Conservation (phyloP, 2,113 vertebrate genomes). For the Chionis minor region DNA sequence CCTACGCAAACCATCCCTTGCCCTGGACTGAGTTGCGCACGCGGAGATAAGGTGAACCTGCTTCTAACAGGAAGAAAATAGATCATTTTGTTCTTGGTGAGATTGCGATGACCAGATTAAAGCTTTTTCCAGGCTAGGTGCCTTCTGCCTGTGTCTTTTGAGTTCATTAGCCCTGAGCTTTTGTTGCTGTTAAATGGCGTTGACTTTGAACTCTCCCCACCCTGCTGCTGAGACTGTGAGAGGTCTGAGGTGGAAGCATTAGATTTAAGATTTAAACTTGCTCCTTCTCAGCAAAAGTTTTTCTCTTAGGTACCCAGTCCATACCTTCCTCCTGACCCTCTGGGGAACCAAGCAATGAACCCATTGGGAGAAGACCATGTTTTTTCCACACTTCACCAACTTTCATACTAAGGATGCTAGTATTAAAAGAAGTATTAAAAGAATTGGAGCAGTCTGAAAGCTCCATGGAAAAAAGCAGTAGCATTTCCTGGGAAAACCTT, state of each 20-base stretch:
- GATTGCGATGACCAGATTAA: not conserved
- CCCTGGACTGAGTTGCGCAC: accelerated
- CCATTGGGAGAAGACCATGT: accelerated
- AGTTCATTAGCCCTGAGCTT: not conserved
- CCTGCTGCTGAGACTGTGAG: not conserved
- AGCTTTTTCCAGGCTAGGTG: not conserved
- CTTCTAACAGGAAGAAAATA: not conserved
- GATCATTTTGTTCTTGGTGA: not conserved
- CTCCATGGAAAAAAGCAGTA: not conserved
- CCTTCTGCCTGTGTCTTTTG: not conserved
- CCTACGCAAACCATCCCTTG: not conserved
- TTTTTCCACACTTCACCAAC: accelerated
- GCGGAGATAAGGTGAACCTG: accelerated
- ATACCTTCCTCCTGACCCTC: accelerated
- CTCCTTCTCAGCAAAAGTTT: not conserved
- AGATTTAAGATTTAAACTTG: not conserved
- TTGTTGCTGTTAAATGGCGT: accelerated
- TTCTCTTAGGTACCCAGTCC: not conserved
- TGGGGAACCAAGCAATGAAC: accelerated
- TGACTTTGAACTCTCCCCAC: not conserved
- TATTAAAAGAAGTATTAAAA: accelerated
- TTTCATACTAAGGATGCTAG: accelerated
- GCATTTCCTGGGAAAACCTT: not conserved
- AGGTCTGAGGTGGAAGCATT: not conserved
- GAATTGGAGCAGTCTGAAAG: not conserved